Conservation (phyloP, 2,797 vertebrate species). For the Orestias chungarensis region DNA sequence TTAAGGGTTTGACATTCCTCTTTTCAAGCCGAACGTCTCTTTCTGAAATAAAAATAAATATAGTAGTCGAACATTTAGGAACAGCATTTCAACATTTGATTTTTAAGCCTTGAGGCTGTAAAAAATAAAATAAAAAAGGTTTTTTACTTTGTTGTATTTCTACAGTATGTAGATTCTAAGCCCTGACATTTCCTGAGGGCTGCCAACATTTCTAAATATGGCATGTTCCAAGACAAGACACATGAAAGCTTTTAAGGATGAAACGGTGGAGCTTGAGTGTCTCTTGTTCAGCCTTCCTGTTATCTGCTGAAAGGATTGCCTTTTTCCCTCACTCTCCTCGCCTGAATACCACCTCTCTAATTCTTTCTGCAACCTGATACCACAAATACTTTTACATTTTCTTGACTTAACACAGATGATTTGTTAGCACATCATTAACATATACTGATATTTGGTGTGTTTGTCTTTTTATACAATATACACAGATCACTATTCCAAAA, state of each 20-base stretch:
- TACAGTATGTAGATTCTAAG: background rate
- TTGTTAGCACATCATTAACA: background rate
- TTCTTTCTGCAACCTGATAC: background rate
- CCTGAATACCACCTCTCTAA: background rate
- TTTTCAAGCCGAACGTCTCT: background rate
- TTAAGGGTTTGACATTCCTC: background rate
- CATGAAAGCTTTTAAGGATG: background rate
- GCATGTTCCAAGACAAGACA: background rate
- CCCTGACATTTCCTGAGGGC: background rate
- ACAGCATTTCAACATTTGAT: background rate
- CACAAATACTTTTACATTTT: background rate
- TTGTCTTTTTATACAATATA: background rate
- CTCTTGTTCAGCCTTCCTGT: background rate
- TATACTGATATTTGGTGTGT: background rate
- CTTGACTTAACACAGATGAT: background rate
- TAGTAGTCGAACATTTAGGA: background rate
- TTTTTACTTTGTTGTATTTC: too few relatives aligned
- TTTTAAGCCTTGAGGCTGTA: background rate
- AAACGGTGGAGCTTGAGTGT: background rate
- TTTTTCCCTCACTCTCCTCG: background rate
- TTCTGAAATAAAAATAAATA: background rate
- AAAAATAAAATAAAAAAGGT: too few relatives aligned
- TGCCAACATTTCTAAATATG: background rate
- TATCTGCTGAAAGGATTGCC: background rate
- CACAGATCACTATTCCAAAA: background rate